Base-by-base conservation (phyloP, 1,140 invertebrate species). In the Triops longicaudatus region DNA sequence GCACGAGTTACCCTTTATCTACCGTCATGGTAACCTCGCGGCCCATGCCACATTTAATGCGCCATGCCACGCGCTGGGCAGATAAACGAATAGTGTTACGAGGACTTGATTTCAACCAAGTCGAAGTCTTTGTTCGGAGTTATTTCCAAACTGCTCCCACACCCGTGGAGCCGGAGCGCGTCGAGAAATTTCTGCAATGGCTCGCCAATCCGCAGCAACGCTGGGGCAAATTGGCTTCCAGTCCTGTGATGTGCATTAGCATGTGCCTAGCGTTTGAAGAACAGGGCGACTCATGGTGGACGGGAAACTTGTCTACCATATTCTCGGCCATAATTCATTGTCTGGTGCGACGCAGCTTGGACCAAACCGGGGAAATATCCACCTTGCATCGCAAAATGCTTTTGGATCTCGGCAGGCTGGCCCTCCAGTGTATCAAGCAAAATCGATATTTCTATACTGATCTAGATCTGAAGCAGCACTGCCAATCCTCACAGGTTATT, bases 171-270 rank as follows among this genome's bases (percentile, higher is more conserved):
- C 81, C 77, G 77, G 80, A 71, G 77, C 78, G 63, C 73, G 80
- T 75, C 75, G 79, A 50, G 50, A 26, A 79, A 80, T 73, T 80
- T 78, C 76, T 75, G 72, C 63, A 42, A n/a, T 43, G 42, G 31
- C 76, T 77, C 7, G 41, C 50, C 17, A 63, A 77, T 72, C 63
- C 71, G 12, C 71, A 72, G 11, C 71, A 79, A 75, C 81, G 81
- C 76, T 78, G 81, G 73, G 83, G 83, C 76, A 83, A 85, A 31
- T 81, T 87, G 22, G 85, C 85, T 1, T 84, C 86, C 78, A 85
- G 86, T 79, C 87, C 87, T 3, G 83, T 87, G 0, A 86, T 88
- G 73, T 88, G 87, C 82, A 83, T 88, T 26, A 82, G 87, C 80
- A 83, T 88, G 10, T 87, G 86, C 78, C 83, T 84, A 42, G 82